Base-by-base conservation (phyloP, 2,797 vertebrate species). In the Knipowitschia caucasica region DNA sequence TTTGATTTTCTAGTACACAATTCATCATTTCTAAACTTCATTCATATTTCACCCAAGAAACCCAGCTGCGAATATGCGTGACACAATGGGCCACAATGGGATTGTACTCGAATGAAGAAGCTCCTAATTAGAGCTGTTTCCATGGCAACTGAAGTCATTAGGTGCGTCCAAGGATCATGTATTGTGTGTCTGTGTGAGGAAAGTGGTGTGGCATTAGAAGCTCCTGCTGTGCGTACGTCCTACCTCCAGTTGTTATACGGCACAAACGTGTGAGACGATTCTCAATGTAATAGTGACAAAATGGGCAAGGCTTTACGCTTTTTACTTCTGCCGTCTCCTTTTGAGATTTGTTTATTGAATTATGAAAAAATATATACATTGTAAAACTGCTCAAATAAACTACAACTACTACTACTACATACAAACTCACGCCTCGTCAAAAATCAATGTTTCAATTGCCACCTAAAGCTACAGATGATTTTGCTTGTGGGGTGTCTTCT, bases 51-150 rank as follows among this genome's bases (percentile, higher is more conserved):
- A 33, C 4, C 7, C 42, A 9, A 29, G 43, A 25, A 43, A 4
- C 46, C 27, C 30, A n/a, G 11, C 18, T n/a, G 31, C 36, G 42
- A 33, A 59, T 69, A 39, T 47, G 20, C 40, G 35, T 56, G 57
- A 59, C 59, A 62, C 54, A 18, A 53, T 62, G 3, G 7, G 43
- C 25, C 47, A 39, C 52, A 60, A 66, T 71, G 44, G 18, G 66
- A 58, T 39, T 24, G 23, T 17, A 62, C 59, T 56, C 57, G 62
- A 59, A 75, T 42, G 57, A 73, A 54, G 44, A 67, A 40, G 57
- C 45, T 30, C 64, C 68, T 77, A 73, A 85, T 84, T 78, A 79
- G 54, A 46, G 38, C 45, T 14, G 83, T 86, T 80, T 75, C 83
- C 70, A 83, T 81, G 66, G 83, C 46, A 76, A 68, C 82, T 47